These are phyloP conservation scores for Dasysyrphus albostriatus DNA, from an alignment of 2,888 invertebrate genomes.

Conservation along the genomic window DNA sequence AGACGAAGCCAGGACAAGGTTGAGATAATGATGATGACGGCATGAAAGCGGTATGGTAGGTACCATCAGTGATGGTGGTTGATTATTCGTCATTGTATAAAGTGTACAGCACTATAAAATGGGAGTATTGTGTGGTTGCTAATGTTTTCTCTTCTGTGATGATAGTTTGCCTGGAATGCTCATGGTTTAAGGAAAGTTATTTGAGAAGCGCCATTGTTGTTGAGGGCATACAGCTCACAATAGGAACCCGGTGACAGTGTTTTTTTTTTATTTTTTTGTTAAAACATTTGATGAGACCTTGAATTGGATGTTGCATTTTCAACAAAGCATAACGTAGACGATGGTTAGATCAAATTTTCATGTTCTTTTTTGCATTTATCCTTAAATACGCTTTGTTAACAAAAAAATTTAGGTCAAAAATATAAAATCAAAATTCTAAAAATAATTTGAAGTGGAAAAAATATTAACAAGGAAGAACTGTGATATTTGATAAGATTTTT, in stretches of 20 bases:
- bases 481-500: too few species aligned
- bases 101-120: slow-evolving; percentile 6
- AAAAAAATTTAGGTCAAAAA: not conserved
- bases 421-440: not conserved
- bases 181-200: slow-evolving; percentile 17
- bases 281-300: slow-evolving; percentile 19
- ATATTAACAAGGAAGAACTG: too few species aligned
- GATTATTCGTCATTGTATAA: slow-evolving; percentile 41
- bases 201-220: slow-evolving; percentile 3
- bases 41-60: not conserved
- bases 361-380: not conserved
- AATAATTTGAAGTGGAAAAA: not conserved
- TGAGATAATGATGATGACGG: slow-evolving; percentile 18
- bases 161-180: not conserved
- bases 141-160: slow-evolving; percentile 15
- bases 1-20: slow-evolving; percentile 48
- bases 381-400: not conserved
- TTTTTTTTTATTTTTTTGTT: too few species aligned
- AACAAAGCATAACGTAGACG: not conserved
- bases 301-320: not conserved
- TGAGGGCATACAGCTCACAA: not conserved
- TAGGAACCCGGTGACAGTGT: not conserved
- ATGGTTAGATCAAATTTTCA: not conserved
- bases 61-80: slow-evolving; percentile 12
- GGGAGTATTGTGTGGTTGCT: slow-evolving; percentile 12